phyloP scores from a whole-genome alignment of 2,797 vertebrate genomes.

The Rhinatrema bivittatum region DNA sequence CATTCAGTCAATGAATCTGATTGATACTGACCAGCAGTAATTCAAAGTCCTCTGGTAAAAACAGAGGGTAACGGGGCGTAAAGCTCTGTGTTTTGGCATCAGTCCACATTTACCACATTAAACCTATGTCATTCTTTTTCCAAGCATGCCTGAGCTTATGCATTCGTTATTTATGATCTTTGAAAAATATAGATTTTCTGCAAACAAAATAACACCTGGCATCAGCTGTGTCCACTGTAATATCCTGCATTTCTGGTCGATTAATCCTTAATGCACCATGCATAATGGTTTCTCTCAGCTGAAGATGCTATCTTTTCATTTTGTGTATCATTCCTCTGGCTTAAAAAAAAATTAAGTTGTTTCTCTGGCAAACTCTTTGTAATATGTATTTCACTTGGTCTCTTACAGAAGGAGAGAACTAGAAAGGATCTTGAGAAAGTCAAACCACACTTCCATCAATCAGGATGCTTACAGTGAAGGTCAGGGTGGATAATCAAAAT shows the following conservation, averaged over 20 bases:
- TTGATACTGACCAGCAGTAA: too few relatives aligned
- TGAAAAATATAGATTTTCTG: slow-evolving; percentile 43
- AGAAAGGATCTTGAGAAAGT: slow-evolving; percentile 4
- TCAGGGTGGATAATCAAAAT: background rate
- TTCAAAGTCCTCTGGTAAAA: too few relatives aligned
- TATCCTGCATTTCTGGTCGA: slow-evolving; percentile 41
- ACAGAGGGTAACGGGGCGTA: too few relatives aligned
- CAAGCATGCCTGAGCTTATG: slow-evolving; percentile 19
- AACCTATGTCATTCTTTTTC: slow-evolving; percentile 22
- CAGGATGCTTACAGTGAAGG: background rate
- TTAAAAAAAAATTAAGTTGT: slow-evolving; percentile 11
- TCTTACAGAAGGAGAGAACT: slow-evolving; percentile 7
- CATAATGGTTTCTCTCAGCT: slow-evolving; percentile 40
- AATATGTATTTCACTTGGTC: slow-evolving; percentile 10
- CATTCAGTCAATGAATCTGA: too few relatives aligned
- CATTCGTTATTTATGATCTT: slow-evolving; percentile 35
- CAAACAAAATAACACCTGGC: slow-evolving; percentile 44
- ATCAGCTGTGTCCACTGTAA: slow-evolving; percentile 32
- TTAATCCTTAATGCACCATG: slow-evolving; percentile 49
- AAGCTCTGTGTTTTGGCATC: too few relatives aligned
- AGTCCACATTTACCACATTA: slow-evolving; percentile 13
- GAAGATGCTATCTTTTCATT: slow-evolving; percentile 32
- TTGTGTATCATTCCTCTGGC: slow-evolving; percentile 28
- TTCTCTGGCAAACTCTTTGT: slow-evolving; percentile 15
- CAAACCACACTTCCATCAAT: slow-evolving; percentile 7